Evolutionary conservation across 1,140 invertebrate genomes (phyloP).

Genomic region (Monochamus saltuarius): DNA sequence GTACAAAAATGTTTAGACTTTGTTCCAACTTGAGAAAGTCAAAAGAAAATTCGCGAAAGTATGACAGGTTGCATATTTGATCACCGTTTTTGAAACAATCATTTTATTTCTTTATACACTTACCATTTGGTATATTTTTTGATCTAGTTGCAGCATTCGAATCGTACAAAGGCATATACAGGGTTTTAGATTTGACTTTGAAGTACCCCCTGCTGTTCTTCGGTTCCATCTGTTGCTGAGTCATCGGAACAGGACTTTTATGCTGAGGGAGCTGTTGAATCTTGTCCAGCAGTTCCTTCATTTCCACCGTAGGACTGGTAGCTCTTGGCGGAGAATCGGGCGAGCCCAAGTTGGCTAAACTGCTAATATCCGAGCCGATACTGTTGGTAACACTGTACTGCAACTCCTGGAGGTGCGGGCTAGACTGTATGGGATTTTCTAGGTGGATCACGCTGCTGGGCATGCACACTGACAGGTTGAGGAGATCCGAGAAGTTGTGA

Average conservation of each 20-base stretch:
- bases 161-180: conserved; percentile 58
- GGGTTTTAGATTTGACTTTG: conserved; percentile 56
- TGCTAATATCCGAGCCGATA: conserved; percentile 67
- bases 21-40: too few relatives aligned
- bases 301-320: conserved; percentile 73
- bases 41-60: too few relatives aligned
- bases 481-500: conserved; percentile 45
- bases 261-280: conserved; percentile 63
- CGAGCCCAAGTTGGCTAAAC: conserved; percentile 61
- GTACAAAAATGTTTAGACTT: too few relatives aligned
- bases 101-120: too few relatives aligned
- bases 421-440: conserved; percentile 19
- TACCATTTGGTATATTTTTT: conserved; percentile 28
- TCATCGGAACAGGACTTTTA: conserved; percentile 36
- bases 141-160: conserved; percentile 19
- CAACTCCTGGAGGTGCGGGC: conserved; percentile 34
- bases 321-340: conserved; percentile 74
- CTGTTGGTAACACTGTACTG: conserved; percentile 54
- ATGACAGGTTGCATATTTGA: too few relatives aligned
- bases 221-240: conserved; percentile 28
- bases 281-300: conserved; percentile 66
- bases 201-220: conserved; percentile 37
- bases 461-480: conserved; percentile 46
- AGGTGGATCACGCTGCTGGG: conserved; percentile 37
- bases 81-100: too few relatives aligned